Evolutionary conservation across 2,113 vertebrate species (phyloP), one percentile per base, ranked within the genome.

Genomic region (Felis chaus): DNA sequence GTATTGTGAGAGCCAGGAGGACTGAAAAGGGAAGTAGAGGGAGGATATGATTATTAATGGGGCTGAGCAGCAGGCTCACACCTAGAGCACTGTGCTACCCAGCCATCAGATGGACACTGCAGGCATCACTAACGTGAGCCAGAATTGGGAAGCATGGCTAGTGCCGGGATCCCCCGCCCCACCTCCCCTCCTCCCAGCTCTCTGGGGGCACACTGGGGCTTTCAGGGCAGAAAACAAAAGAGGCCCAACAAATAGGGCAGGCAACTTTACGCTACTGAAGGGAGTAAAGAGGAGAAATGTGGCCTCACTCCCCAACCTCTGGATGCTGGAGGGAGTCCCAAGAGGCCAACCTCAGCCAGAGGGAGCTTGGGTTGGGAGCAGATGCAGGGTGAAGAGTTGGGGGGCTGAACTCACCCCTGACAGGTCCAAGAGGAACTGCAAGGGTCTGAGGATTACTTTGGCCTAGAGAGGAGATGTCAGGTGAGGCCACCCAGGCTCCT

Each of bases 191-290:
- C 55, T n/a, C 48, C 78, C 53, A 15, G 33, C 48, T 84, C 79
- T 69, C 93, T 65, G 74, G 66, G 92, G 88, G 79, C 87, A 82
- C 39, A 21, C 4, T 84, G 76, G 45, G 69, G 66, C 82, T 95
- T 96, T 96, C 16, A 25, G 93, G 68, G 73, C 48, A 89, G 92
- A 95, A 97, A 89, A 95, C 94, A 97, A 93, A 91, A 76, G 41
- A 65, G 61, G 79, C 55, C 50, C 33, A 33, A 85, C 74, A 91
- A 95, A 87, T 16, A 78, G 78, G 74, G 50, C 68, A 61, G 33
- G 63, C 83, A 82, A 69, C 48, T 93, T 63, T 41, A 95, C 76
- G 50, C 41, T 85, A 15, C 80, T 55, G 7, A 88, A 85, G 66
- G 18, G 39, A 94, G 68, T 21, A 74, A 69, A 74, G 73, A 53